These are phyloP conservation scores for Ecdyonurus torrentis DNA, from an alignment of 2,888 invertebrate species.

Conservation along the genomic window DNA sequence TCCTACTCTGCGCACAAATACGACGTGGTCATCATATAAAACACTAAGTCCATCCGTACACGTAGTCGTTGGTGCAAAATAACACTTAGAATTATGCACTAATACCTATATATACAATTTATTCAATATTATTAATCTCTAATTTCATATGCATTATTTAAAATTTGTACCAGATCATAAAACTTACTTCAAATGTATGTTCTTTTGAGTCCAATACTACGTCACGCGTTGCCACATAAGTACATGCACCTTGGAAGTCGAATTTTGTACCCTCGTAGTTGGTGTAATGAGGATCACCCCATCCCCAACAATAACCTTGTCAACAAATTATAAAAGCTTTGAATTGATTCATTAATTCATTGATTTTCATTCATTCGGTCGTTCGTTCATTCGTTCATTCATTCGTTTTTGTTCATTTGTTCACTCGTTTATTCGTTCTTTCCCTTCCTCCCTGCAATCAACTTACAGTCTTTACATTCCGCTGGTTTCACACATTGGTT, in stretches of 20 bases:
- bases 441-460: no score
- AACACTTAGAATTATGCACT: conserved; percentile 53
- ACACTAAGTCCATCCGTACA: conserved; percentile 54
- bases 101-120: no score
- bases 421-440: no score
- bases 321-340: not conserved
- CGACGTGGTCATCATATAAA: conserved; percentile 42
- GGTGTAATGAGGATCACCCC: conserved; percentile 63
- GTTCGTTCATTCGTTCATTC: no score
- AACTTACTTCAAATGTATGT: conserved; percentile 23
- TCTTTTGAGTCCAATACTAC: conserved; percentile 23
- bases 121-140: no score
- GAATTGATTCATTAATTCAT: no score
- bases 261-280: conserved; percentile 69
- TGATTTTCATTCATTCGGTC: no score
- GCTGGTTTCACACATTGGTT: conserved; percentile 49
- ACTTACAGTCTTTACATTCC: conserved; percentile 60
- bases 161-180: no score
- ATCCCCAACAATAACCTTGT: conserved; percentile 46
- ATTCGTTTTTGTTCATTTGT: no score
- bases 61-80: conserved; percentile 32
- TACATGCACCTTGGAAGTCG: conserved; percentile 70
- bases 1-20: conserved; percentile 24
- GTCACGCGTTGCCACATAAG: conserved; percentile 59
- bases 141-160: no score